phyloP scores from a whole-genome alignment of 2,797 vertebrate species.

The Acipenser transmontanus region DNA sequence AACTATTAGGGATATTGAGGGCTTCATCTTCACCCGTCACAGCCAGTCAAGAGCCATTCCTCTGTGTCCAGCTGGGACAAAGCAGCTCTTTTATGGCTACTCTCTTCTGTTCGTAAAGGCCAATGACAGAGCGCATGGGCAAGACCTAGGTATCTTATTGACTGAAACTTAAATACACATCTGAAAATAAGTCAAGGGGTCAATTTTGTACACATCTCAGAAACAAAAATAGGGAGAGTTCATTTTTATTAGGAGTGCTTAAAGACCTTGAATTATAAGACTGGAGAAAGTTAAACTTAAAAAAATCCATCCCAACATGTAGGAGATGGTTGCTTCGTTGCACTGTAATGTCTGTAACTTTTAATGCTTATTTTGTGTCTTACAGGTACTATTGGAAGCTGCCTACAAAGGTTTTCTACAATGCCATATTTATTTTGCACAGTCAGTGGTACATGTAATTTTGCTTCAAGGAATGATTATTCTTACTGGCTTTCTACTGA shows the following conservation, averaged over 20 bases:
- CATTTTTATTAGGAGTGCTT: not conserved
- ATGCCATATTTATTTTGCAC: conserved; percentile 89
- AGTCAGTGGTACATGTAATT: conserved; percentile 65
- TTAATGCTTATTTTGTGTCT: not conserved
- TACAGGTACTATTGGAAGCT: conserved; percentile 80
- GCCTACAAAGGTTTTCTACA: conserved; percentile 76
- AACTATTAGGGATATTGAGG: conserved; percentile 1
- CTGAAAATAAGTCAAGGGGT: not conserved
- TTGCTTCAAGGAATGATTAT: conserved; percentile 85
- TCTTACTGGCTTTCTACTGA: conserved; percentile 89
- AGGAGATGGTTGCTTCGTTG: no score
- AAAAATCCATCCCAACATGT: no score
- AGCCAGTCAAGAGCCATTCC: conserved; percentile 66
- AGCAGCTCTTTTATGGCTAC: conserved; percentile 65
- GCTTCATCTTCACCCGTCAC: conserved; percentile 80
- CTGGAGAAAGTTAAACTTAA: no score
- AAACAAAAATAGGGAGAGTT: no score
- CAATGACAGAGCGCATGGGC: conserved; percentile 79
- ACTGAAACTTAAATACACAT: not conserved
- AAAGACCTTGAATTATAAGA: no score
- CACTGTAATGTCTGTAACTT: no score
- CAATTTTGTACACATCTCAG: no score
- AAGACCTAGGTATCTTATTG: conserved; percentile 75
- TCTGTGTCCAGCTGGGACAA: conserved; percentile 65
- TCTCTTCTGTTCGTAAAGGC: conserved; percentile 86